A percentile compares a stretch with the other conserved stretches of the same genome.
Evolutionary conservation across 2,888 invertebrate species (phyloP).

Genomic region (Lithophane semibrunnea): DNA sequence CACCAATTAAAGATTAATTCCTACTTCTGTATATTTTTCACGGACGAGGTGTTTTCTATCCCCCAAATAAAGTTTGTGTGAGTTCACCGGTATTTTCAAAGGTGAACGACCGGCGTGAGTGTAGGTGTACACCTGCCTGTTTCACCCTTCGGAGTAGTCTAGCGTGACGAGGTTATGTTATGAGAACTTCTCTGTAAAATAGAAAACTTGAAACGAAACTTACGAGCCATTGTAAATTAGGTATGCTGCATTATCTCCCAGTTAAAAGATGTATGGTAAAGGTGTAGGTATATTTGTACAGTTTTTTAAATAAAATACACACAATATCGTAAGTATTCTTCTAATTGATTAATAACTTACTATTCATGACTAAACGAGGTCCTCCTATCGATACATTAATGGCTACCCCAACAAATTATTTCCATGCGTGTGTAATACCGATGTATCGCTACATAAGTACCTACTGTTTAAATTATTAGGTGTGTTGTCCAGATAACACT

Average conservation of each 20-base stretch:
- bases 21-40: background rate
- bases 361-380: no score
- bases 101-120: constrained; percentile 30
- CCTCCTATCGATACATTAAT: no score
- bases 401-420: no score
- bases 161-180: constrained; percentile 30
- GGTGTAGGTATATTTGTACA: background rate
- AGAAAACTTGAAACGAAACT: constrained; percentile 18
- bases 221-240: background rate
- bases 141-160: constrained; percentile 3
- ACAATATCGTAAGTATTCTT: no score
- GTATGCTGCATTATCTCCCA: constrained; percentile 2
- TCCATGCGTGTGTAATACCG: no score
- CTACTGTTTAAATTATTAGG: no score
- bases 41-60: background rate
- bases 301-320: background rate
- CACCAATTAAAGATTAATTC: background rate
- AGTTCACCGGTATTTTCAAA: constrained; percentile 20
- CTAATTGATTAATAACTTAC: no score
- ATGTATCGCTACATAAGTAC: no score
- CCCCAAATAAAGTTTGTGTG: constrained; percentile 22
- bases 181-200: constrained; percentile 28
- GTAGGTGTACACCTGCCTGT: constrained; percentile 29
- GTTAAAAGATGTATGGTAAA: background rate
- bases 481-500: no score